These are phyloP conservation scores for Sparidentex hasta DNA, from an alignment of 2,797 vertebrate genomes.

Conservation along the genomic window DNA sequence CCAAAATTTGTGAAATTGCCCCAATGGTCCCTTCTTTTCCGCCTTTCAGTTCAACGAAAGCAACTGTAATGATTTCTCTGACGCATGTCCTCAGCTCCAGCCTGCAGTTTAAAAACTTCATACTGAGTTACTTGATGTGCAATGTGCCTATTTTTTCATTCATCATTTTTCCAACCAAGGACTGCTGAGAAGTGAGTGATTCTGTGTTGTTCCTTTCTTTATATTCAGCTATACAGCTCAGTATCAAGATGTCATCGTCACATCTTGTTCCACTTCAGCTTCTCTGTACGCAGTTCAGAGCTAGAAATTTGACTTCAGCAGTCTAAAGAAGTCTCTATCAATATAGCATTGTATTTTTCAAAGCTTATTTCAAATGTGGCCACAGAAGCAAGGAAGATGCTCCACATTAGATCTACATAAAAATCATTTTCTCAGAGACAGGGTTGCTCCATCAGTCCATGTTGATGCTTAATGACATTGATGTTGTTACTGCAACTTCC, in stretches of 20 bases:
- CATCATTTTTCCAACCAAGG: neutral
- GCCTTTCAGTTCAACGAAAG: slow-evolving; percentile 23
- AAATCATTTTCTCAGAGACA: no score
- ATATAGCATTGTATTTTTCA: neutral
- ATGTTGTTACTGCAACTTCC: no score
- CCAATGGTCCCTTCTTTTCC: neutral
- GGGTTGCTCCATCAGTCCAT: no score
- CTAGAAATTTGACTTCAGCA: neutral
- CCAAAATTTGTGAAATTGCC: slow-evolving; percentile 5
- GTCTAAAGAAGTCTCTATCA: neutral
- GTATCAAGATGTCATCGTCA: neutral
- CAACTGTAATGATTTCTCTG: slow-evolving; percentile 3
- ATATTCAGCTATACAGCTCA: neutral
- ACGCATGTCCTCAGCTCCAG: neutral
- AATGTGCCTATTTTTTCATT: neutral
- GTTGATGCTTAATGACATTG: no score
- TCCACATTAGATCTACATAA: neutral
- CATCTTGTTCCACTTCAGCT: neutral
- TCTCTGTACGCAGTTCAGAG: neutral
- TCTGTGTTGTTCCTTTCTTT: neutral
- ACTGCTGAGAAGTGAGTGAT: neutral
- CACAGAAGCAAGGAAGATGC: neutral
- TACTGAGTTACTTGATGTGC: neutral
- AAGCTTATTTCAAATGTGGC: neutral
- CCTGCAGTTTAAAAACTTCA: slow-evolving; percentile 21